Conservation (phyloP, 2,797 vertebrate genomes). For the Hydrophis major region DNA sequence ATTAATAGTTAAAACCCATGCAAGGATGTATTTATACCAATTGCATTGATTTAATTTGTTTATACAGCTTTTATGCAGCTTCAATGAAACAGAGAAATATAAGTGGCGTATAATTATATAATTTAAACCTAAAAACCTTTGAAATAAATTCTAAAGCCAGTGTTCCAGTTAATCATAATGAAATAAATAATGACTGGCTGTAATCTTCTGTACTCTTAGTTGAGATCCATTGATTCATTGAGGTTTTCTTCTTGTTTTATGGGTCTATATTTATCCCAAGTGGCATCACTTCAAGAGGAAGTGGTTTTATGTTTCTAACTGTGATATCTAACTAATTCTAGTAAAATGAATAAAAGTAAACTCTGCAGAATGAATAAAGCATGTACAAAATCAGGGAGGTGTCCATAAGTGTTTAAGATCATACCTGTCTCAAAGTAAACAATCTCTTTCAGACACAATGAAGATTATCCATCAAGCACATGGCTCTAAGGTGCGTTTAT, state of each 20-base stretch:
- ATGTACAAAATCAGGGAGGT: background rate
- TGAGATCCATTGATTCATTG: background rate
- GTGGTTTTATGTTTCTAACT: background rate
- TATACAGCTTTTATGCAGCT: background rate
- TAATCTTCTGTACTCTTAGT: background rate
- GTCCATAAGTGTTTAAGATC: background rate
- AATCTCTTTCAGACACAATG: conserved; percentile 83
- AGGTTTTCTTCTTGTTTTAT: too few relatives aligned
- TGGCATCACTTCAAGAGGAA: background rate
- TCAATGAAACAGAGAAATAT: background rate
- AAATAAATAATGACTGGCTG: background rate
- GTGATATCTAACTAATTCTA: background rate
- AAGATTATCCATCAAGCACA: conserved; percentile 94
- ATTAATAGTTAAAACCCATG: too few relatives aligned
- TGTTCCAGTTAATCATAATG: background rate
- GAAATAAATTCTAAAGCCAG: background rate
- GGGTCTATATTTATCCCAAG: background rate
- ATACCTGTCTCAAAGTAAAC: conserved; percentile 32
- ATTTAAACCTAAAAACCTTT: background rate
- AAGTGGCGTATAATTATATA: background rate
- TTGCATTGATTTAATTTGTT: background rate
- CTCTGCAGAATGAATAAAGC: background rate
- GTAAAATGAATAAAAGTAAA: background rate
- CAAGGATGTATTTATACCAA: background rate
- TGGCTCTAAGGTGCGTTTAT: conserved; percentile 85